phyloP scores from a whole-genome alignment of 2,113 vertebrate species.

The Bos taurus region ARS-UCD2.0 NC_037343.1:13540501-13541000 shows the following conservation, averaged over 20 bases:
- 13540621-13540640: not conserved
- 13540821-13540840: not conserved
- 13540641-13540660: not conserved
- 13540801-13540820: not conserved
- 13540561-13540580: not conserved
- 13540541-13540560: not conserved
- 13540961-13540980: not conserved
- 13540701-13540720: not conserved
- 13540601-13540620: not conserved
- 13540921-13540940: not conserved
- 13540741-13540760: not conserved
- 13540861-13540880: not conserved
- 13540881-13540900: not conserved
- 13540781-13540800: not conserved
- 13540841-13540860: not conserved
- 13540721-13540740: not conserved
- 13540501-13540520: not conserved
- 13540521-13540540: not conserved
- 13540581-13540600: not conserved
- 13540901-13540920: not conserved
- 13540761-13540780: not conserved
- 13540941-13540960: not conserved
- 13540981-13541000: not conserved
- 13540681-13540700: not conserved
- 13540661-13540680: not conserved